A percentile compares a stretch with the other conserved stretches of the same genome.
Conservation (phyloP, 1,140 invertebrate species). For the Tribolium castaneum region DNA sequence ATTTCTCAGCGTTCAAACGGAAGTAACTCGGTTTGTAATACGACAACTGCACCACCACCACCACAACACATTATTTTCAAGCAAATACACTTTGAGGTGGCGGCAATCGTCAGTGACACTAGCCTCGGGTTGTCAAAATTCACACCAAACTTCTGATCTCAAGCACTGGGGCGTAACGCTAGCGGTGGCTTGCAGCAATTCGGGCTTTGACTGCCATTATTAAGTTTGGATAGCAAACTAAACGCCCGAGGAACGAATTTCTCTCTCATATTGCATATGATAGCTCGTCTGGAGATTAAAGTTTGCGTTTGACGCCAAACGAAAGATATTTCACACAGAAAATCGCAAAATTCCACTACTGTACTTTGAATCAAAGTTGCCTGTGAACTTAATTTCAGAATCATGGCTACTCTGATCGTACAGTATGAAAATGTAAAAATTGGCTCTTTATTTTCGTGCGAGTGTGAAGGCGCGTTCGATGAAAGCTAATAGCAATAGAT, state of each 20-base stretch:
- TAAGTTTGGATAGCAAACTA: conserved; percentile 62
- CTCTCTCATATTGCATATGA: conserved; percentile 55
- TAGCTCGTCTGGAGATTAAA: conserved; percentile 47
- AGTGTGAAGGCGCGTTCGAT: conserved; percentile 1
- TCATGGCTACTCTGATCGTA: too few species aligned
- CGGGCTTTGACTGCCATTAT: conserved; percentile 60
- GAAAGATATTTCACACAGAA: background rate
- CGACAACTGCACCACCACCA: background rate
- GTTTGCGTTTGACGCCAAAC: background rate
- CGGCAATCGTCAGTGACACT: conserved; percentile 30
- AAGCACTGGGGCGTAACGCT: conserved; percentile 13
- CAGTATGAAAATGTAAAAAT: background rate
- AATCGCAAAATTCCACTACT: too few species aligned
- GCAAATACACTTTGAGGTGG: conserved; percentile 12
- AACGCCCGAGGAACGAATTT: conserved; percentile 55
- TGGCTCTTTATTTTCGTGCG: background rate
- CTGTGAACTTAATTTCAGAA: too few species aligned
- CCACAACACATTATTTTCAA: background rate
- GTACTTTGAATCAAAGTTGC: too few species aligned
- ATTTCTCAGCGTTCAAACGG: background rate
- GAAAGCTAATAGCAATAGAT: conserved; percentile 49
- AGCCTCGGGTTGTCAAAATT: conserved; percentile 22
- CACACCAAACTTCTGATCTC: conserved; percentile 29
- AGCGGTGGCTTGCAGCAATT: conserved; percentile 10
- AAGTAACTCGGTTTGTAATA: conserved; percentile 23